phyloP scores from a whole-genome alignment of 2,113 vertebrate genomes.

The Phaethon lepturus region DNA sequence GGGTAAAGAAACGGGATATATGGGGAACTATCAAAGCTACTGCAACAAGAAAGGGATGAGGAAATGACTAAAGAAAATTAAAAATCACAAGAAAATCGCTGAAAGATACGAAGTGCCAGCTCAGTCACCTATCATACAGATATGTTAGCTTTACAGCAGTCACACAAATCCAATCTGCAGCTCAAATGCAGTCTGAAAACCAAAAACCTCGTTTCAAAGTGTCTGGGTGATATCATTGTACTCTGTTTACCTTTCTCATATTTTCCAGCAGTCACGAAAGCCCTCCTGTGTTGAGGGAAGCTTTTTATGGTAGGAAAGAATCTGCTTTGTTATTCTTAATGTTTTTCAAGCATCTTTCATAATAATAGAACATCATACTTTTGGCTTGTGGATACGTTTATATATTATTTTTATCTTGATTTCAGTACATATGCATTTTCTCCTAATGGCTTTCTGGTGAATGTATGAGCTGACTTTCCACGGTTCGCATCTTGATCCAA shows the following conservation, averaged over 20 bases:
- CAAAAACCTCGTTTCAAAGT: constrained; percentile 18
- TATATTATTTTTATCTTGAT: constrained; percentile 1
- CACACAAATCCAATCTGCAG: not conserved
- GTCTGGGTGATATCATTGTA: not conserved
- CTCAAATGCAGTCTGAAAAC: not conserved
- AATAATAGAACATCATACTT: not conserved
- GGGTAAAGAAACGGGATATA: not conserved
- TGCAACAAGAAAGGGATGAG: not conserved
- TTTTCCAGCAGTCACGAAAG: constrained; percentile 39
- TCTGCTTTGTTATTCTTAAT: constrained; percentile 26
- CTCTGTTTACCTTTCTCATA: constrained; percentile 48
- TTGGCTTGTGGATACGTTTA: not conserved
- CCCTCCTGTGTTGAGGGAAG: not conserved
- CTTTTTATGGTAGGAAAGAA: constrained; percentile 46
- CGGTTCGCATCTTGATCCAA: not conserved
- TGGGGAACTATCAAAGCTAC: not conserved
- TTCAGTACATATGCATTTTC: not conserved
- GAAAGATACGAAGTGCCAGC: not conserved
- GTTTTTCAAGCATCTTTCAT: constrained; percentile 21
- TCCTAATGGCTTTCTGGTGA: not conserved
- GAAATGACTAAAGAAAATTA: not conserved
- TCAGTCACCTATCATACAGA: not conserved
- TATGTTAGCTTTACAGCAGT: not conserved
- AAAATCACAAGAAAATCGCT: not conserved
- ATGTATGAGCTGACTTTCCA: not conserved